Percentiles rank a stretch among this genome's conserved stretches.
Evolutionary conservation across 2,888 invertebrate genomes (phyloP).

Genomic region (Pyralis farinalis): DNA sequence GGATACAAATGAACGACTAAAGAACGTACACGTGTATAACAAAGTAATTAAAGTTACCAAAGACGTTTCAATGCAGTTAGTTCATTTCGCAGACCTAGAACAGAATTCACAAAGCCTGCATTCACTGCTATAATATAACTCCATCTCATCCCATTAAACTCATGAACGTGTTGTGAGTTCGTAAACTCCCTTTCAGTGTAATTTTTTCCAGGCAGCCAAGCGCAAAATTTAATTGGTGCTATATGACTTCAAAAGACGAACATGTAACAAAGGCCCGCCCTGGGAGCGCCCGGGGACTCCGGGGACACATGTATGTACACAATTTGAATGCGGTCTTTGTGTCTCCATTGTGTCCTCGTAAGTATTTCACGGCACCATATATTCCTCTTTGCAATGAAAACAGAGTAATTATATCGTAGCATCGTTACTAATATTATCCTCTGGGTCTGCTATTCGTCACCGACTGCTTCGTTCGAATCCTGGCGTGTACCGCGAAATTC

Average conservation of each 20-base stretch:
- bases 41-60: too few relatives aligned
- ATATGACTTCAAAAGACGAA: constrained; percentile 38
- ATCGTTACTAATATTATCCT: too few relatives aligned
- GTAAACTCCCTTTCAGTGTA: constrained; percentile 15
- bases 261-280: constrained; percentile 33
- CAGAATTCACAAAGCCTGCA: background rate
- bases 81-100: background rate
- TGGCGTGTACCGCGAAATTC: too few relatives aligned
- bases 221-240: constrained; percentile 58
- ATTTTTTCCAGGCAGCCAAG: constrained; percentile 52
- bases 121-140: background rate
- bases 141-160: constrained; percentile 1
- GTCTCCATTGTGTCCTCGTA: constrained; percentile 18
- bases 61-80: too few relatives aligned
- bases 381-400: background rate
- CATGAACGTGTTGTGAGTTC: background rate
- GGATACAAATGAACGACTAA: too few relatives aligned
- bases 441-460: too few relatives aligned
- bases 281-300: constrained; percentile 17
- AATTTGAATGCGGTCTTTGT: constrained; percentile 46
- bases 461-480: too few relatives aligned
- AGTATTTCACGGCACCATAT: constrained; percentile 11
- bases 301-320: constrained; percentile 36
- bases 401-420: too few relatives aligned
- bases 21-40: too few relatives aligned